Evolutionary conservation across 2,797 vertebrate species (phyloP).

Genomic region (Tarsius wallacei): DNA sequence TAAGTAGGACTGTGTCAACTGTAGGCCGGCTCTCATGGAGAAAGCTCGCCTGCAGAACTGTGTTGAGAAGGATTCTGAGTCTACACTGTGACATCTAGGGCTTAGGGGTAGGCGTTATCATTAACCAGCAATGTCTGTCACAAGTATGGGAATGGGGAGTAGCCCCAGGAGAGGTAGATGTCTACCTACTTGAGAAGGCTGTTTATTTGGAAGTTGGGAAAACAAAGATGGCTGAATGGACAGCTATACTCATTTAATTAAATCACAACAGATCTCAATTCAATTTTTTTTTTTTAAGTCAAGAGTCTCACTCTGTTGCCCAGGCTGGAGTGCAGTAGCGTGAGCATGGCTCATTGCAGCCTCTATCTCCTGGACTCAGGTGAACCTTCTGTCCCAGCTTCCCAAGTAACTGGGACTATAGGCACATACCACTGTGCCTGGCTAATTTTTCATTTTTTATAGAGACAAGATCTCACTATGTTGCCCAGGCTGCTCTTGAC

Average conservation of each 20-base stretch:
- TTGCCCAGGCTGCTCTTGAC: too few species aligned
- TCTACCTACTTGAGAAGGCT: not conserved
- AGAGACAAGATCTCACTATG: too few species aligned
- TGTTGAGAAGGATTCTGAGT: constrained; percentile 40
- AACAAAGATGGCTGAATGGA: constrained; percentile 23
- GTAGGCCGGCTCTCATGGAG: not conserved
- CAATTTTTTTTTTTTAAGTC: not conserved
- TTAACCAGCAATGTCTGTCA: not conserved
- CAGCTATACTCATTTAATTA: constrained; percentile 19
- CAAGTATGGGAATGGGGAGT: not conserved
- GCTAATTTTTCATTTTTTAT: too few species aligned
- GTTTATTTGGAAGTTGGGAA: constrained; percentile 18
- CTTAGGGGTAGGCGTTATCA: not conserved
- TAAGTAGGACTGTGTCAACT: constrained; percentile 45
- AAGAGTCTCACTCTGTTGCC: too few species aligned
- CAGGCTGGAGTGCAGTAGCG: too few species aligned
- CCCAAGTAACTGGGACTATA: too few species aligned
- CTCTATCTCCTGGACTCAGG: too few species aligned
- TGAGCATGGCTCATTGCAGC: too few species aligned
- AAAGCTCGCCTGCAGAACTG: not conserved
- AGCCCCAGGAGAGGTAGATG: not conserved
- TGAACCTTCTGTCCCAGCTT: too few species aligned
- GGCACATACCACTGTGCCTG: too few species aligned
- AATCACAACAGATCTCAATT: not conserved
- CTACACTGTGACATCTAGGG: not conserved